Base-by-base conservation (phyloP, 2,888 invertebrate species). In the Eupeodes latifasciatus region DNA sequence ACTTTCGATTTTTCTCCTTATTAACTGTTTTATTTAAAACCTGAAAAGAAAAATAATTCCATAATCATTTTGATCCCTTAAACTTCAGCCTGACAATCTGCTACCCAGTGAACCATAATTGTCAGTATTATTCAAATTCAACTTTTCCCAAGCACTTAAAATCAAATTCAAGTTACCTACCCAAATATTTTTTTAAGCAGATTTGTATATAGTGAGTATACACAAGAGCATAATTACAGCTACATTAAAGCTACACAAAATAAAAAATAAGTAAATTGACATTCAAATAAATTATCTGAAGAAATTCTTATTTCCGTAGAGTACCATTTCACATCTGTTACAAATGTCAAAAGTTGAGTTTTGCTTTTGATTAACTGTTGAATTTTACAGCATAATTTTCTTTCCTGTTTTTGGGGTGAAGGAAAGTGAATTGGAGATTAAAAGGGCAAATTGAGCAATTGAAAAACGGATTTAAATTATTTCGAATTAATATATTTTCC, bases 401-500 rank as follows among this genome's bases (percentile, higher is more conserved):
- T 77, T 49, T 47, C 14, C 27, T 14, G 40, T 27, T 61, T 27
- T 61, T 14, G 16, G 49, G 49, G 9, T 69, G 5, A 19, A 47
- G 51, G 5, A 19, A 47, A 40, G 27, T 27, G 16, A 49, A 59
- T 5, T 69, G 9, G 16, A 51, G 51, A 40, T 7, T 27, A 49
- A 53, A 11, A 44, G n/a, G 62, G 36, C 10, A 53, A 44, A 27
- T 67, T 74, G 2, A 57, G 36, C 34, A 81, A 78, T 34, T 57
- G 12, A 74, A 79, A 79, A 75, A 82, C 79, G 47, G 11, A 72
- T 61, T 66, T 64, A 11, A 66, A 72, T 77, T 78, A 81, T 75
- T 81, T 88, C 69, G 81, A 74, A 78, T 80, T 84, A 84, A 77
- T 88, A 88, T 88, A 81, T 78, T 81, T 81, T 75, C 75, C 57